Base-by-base conservation (phyloP, 2,888 invertebrate species). In the Apamea sordens region DNA sequence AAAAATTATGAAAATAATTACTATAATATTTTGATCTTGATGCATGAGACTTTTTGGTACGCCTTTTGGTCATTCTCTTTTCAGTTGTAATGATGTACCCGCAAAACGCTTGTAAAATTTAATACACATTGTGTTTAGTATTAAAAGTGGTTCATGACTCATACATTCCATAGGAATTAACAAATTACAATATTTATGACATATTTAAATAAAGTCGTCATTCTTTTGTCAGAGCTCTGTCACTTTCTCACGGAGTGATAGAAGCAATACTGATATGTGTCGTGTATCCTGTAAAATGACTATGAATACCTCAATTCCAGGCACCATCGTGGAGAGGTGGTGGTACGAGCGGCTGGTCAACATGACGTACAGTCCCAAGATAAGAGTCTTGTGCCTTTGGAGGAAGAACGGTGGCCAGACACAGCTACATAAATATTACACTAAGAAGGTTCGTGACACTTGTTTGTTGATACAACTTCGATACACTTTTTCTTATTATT, bases 361-460 rank as follows among this genome's bases (percentile, higher is more conserved):
- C 94, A 99, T 99, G 99, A 99, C 99, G 0, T 99, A 99, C 95
- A 99, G 99, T 89, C 99, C 99, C 0, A 99, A 99, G 96, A 99
- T 99, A 92, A 98, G 99, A 95, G 98, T 99, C 18, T 97, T 99
- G 86, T 99, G 99, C 95, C 97, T 99, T 82, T 99, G 99, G 99
- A 98, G 99, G 91, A 98, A 99, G 90, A 99, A 98, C 93, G 99
- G 99, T 5, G 99, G 99, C 7, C 99, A 99, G 93, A 99, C 99
- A 11, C 98, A 99, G 92, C 97, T 99, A 86, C 99, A 99, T 96
- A 99, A 99, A 97, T 99, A 99, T 96, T 99, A 99, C 94, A 99
- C 99, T 0, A 99, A 99, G 95, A 99, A 99, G 98, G 99, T 99
- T 67, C 28, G 81, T 94, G 91, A 73, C 28, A 67, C 11, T 63